Conservation (phyloP, 2,113 vertebrate genomes). For the Mustela lutreola region DNA sequence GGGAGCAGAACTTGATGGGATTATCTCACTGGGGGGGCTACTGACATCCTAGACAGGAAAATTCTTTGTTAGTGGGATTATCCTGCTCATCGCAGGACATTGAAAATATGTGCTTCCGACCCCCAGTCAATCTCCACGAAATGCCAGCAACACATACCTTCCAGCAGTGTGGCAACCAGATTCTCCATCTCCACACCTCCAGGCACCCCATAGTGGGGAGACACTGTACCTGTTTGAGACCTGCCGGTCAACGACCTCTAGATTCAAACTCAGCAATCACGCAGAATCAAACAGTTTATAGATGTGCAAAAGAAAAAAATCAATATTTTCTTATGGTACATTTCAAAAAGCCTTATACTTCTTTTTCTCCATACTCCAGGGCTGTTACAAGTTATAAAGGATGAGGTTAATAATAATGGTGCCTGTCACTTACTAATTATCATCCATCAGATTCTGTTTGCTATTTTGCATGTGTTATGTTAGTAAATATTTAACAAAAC, state of each 20-base stretch:
- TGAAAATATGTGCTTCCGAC: not conserved
- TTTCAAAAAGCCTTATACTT: not conserved
- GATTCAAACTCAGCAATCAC: not conserved
- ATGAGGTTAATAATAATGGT: not conserved
- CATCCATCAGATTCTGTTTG: not conserved
- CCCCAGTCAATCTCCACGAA: not conserved
- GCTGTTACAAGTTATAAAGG: not conserved
- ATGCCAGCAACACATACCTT: not conserved
- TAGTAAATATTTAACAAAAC: slow-evolving; percentile 11
- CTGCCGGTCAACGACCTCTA: not conserved
- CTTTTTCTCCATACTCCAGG: not conserved
- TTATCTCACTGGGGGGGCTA: not conserved
- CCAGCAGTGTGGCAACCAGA: not conserved
- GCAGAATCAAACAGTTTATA: not conserved
- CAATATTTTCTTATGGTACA: not conserved
- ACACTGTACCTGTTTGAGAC: not conserved
- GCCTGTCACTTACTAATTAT: not conserved
- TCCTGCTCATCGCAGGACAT: not conserved
- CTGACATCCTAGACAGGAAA: not conserved
- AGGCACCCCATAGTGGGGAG: not conserved
- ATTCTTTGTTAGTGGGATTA: not conserved
- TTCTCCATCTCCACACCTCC: not conserved
- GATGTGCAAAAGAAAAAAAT: not conserved
- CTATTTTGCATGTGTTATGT: not conserved
- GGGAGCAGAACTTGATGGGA: not conserved